Evolutionary conservation across 2,113 vertebrate genomes (phyloP).

Genomic region (Arothron firmamentum): DNA sequence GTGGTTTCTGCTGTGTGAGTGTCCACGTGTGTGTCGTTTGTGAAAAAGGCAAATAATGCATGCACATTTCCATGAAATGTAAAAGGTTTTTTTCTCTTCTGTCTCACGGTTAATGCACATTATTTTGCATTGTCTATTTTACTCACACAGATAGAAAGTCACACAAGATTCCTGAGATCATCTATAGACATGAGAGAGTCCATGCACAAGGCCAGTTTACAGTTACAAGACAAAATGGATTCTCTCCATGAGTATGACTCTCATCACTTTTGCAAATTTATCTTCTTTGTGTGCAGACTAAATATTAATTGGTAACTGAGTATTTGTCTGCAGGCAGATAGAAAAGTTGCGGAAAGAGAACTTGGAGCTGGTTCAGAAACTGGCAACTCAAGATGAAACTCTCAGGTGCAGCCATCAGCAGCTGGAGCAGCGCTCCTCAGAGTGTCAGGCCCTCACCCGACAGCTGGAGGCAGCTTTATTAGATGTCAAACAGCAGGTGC

Average conservation of each 20-base stretch:
- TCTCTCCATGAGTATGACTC: conserved; percentile 76
- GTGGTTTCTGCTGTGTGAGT: too few relatives aligned
- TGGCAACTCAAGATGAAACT: conserved; percentile 76
- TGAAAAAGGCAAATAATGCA: neutral
- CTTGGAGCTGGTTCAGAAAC: conserved; percentile 76
- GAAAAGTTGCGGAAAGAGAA: conserved; percentile 79
- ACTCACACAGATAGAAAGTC: conserved; percentile 64
- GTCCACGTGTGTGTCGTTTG: too few relatives aligned
- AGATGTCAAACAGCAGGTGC: conserved; percentile 82
- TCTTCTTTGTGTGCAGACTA: neutral
- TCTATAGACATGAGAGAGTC: conserved; percentile 64
- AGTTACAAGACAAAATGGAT: conserved; percentile 74
- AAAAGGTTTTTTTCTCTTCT: neutral
- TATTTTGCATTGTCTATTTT: conserved; percentile 11
- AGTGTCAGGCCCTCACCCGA: conserved; percentile 72
- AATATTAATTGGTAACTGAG: neutral
- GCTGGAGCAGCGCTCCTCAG: conserved; percentile 77
- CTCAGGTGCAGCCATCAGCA: conserved; percentile 73
- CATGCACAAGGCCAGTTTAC: conserved; percentile 72
- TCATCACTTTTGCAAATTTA: neutral
- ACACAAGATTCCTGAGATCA: conserved; percentile 54
- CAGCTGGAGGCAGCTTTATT: conserved; percentile 81
- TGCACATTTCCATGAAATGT: conserved; percentile 21
- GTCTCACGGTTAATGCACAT: neutral
- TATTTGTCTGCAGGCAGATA: conserved; percentile 67